Conservation (phyloP, 2,113 vertebrate genomes). For the Dasypus novemcinctus region DNA sequence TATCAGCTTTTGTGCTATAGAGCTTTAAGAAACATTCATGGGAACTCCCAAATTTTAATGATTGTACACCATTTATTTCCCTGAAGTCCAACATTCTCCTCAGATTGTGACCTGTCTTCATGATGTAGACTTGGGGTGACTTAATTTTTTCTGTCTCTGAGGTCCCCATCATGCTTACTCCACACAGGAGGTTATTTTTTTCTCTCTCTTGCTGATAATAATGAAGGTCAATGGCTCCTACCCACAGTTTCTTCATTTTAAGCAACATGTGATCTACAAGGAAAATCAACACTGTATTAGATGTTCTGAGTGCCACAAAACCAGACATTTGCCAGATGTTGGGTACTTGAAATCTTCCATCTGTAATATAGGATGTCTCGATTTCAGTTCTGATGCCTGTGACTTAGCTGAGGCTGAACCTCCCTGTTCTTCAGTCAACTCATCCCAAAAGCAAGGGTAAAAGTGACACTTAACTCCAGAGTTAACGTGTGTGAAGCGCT, state of each 20-base stretch:
- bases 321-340: background rate
- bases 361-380: background rate
- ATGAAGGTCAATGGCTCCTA: background rate
- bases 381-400: background rate
- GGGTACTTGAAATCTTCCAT: background rate
- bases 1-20: background rate
- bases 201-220: background rate
- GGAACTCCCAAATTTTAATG: background rate
- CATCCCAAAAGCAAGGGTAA: background rate
- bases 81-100: background rate
- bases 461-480: background rate
- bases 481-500: background rate
- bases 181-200: background rate
- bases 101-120: background rate
- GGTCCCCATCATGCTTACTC: background rate
- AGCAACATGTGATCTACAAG: background rate
- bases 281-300: background rate
- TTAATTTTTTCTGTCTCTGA: background rate
- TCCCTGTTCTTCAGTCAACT: background rate
- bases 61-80: background rate
- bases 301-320: background rate
- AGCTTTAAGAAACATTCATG: background rate
- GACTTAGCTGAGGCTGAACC: background rate
- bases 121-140: background rate
- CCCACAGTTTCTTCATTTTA: background rate